phyloP scores from a whole-genome alignment of 1,140 invertebrate species.

The Tetramorium simillimum region DNA sequence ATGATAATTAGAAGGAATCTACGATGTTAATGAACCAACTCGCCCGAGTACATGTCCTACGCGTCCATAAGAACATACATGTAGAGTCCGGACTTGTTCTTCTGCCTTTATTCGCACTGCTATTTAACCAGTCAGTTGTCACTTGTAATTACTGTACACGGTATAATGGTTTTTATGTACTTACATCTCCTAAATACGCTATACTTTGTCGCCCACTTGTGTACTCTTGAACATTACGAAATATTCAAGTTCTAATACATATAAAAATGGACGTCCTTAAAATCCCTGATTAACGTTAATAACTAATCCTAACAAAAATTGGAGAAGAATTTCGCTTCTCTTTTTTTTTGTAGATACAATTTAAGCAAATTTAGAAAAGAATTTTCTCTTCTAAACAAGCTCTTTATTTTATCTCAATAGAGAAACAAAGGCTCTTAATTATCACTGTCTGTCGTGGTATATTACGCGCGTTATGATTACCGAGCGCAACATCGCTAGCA shows the following conservation, averaged over 20 bases:
- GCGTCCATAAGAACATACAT: background rate
- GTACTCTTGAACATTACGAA: background rate
- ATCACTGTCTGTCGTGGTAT: background rate
- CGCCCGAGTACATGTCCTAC: background rate
- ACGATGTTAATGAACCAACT: conserved; percentile 19
- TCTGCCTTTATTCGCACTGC: background rate
- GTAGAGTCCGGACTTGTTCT: background rate
- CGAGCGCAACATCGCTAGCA: background rate
- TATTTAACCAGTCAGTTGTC: conserved; percentile 6
- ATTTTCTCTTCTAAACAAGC: background rate
- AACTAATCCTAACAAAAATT: background rate
- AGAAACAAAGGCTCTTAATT: background rate
- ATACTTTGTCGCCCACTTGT: background rate
- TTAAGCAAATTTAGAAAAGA: background rate
- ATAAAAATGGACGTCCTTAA: background rate
- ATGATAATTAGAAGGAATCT: conserved; percentile 50
- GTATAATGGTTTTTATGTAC: background rate
- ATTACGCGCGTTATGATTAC: conserved; percentile 4
- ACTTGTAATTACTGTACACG: background rate
- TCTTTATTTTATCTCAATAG: background rate
- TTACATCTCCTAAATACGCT: background rate
- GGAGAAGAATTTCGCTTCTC: background rate
- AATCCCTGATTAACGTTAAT: background rate
- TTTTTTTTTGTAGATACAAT: background rate
- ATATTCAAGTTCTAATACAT: background rate